Evolutionary conservation across 2,113 vertebrate species (phyloP).

Genomic region (Anarhynchus alexandrinus): DNA sequence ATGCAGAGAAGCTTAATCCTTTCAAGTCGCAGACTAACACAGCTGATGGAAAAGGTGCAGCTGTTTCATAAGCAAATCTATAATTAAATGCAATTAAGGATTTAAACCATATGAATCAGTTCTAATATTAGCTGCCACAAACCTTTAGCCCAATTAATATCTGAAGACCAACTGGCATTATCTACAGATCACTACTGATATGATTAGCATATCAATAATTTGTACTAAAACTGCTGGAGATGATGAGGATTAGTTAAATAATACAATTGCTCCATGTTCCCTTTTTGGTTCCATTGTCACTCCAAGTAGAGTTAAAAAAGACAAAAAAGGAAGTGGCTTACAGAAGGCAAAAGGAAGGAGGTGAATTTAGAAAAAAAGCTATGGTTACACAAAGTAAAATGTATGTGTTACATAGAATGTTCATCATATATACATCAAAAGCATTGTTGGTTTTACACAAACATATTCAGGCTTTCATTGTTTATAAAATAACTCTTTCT

Average conservation of each 20-base stretch:
- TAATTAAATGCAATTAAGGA: not conserved
- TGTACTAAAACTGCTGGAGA: not conserved
- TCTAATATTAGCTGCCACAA: not conserved
- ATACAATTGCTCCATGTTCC: not conserved
- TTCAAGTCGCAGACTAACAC: not conserved
- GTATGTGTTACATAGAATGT: not conserved
- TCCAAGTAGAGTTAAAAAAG: not conserved
- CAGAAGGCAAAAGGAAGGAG: not conserved
- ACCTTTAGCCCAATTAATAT: not conserved
- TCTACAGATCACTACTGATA: not conserved
- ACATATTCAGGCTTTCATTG: not conserved
- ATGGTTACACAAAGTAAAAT: not conserved
- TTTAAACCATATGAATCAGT: not conserved
- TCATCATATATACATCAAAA: not conserved
- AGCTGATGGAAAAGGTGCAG: not conserved
- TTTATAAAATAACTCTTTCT: not conserved
- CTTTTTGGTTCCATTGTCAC: not conserved
- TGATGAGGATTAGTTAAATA: not conserved
- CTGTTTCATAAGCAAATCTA: not conserved
- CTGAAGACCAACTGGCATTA: not conserved
- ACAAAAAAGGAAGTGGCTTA: not conserved
- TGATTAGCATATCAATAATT: not conserved
- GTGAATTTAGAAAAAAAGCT: not conserved
- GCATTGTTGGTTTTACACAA: not conserved
- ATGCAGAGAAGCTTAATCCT: not conserved